A percentile compares a stretch with the other conserved stretches of the same genome.
Conservation (phyloP, 2,888 invertebrate genomes). For the Tetanocera ferruginea region DNA sequence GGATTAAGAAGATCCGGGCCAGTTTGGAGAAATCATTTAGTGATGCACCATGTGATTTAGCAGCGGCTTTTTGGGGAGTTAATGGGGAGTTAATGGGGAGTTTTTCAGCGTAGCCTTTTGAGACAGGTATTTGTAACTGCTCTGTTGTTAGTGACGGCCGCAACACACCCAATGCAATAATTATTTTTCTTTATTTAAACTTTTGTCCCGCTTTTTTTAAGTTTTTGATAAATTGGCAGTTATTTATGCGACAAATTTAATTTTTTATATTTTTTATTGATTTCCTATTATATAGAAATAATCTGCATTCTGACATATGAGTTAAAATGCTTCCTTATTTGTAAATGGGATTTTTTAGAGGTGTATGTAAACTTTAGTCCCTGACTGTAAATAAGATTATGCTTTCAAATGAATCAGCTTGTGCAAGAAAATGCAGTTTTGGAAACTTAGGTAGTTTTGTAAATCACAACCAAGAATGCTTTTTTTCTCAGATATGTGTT, state of each 20-base stretch:
- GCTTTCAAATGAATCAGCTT: too few relatives aligned
- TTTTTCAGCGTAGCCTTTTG: conserved; percentile 11
- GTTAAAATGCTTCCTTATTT: neutral
- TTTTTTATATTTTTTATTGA: neutral
- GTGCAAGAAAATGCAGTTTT: too few relatives aligned
- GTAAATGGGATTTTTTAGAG: neutral
- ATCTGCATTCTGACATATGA: neutral
- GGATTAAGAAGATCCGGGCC: conserved; percentile 54
- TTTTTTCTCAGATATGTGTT: too few relatives aligned
- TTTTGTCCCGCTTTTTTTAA: neutral
- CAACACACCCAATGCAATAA: neutral
- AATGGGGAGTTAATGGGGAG: conserved; percentile 44
- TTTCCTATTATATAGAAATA: neutral
- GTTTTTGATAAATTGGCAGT: neutral
- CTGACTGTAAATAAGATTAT: too few relatives aligned
- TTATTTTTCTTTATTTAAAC: too few relatives aligned
- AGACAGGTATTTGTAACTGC: neutral
- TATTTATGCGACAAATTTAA: neutral
- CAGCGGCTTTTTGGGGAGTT: conserved; percentile 42
- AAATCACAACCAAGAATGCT: too few relatives aligned
- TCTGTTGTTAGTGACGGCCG: neutral
- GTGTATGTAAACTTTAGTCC: neutral
- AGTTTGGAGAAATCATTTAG: conserved; percentile 56
- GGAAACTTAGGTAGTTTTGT: too few relatives aligned
- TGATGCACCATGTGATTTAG: conserved; percentile 48